Percentiles rank a stretch among this genome's conserved stretches.
phyloP scores from a whole-genome alignment of 2,888 invertebrate genomes.

The Epistrophella euchroma region DNA sequence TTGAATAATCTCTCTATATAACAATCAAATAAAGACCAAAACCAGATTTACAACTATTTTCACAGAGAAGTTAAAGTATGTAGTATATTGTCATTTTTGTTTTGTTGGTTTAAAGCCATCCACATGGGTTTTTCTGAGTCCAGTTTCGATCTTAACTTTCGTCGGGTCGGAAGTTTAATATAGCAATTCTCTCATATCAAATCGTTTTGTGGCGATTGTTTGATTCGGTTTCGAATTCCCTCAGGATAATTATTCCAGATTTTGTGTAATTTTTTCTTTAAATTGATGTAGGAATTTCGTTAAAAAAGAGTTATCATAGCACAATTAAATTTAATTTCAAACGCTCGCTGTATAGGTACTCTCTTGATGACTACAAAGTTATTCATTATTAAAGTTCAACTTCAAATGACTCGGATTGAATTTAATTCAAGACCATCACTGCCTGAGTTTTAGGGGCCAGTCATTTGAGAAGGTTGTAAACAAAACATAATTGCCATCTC shows the following conservation, averaged over 20 bases:
- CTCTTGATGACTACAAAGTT: too few relatives aligned
- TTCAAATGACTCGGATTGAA: neutral
- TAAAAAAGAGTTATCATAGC: too few relatives aligned
- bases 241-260: neutral
- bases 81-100: conserved; percentile 1
- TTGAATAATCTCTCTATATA: conserved; percentile 2
- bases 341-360: too few relatives aligned
- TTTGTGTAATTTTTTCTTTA: neutral
- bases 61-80: neutral
- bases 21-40: conserved; percentile 47
- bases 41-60: conserved; percentile 69
- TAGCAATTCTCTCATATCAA: neutral
- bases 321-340: too few relatives aligned
- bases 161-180: conserved; percentile 38
- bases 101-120: conserved; percentile 53
- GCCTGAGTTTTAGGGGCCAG: neutral
- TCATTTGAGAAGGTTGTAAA: neutral
- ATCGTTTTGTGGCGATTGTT: neutral
- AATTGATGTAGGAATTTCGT: neutral
- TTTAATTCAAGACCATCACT: conserved; percentile 19
- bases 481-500: conserved; percentile 30
- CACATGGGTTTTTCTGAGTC: conserved; percentile 25
- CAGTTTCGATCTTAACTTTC: conserved; percentile 56
- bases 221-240: conserved; percentile 22
- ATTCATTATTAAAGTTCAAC: neutral